Base-by-base conservation (phyloP, 2,113 vertebrate genomes). In the Rhabdornis inornatus region DNA sequence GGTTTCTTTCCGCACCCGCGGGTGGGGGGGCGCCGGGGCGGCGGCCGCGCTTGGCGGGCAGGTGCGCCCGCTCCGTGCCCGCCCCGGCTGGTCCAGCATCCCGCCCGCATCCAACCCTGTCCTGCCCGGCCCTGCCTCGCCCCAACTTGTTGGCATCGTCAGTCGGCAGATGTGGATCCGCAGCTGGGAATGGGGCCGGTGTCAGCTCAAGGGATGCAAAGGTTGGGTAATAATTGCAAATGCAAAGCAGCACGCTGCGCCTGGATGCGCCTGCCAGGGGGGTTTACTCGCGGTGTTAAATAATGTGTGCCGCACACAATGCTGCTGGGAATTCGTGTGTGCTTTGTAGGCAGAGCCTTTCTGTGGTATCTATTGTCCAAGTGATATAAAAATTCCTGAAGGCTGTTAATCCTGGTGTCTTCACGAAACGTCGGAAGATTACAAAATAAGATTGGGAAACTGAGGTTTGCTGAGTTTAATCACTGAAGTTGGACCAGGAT, bases 201-300 rank as follows among this genome's bases (percentile, higher is more conserved):
- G 2, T 15, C 23, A 0, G 82, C 52, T 23, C 15, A 0, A 39
- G 86, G 70, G 2, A 2, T 10, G 75, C 35, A 1, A 13, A 49
- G 79, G 61, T 5, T 66, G 89, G 65, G 56, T 5, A 3, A 6
- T 6, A 4, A 39, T 4, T 8, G 85, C 33, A 2, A 5, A 21
- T 11, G 91, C 64, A 2, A 4, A 65, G 80, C 90, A 2, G 35
- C 2, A 68, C 11, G 53, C 78, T 2, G 82, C 12, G 79, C 52
- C 86, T 8, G 17, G 42, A 5, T 27, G 80, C 42, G 47, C 8
- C 80, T 42, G 76, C 39, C 71, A 1, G 57, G 1, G 80, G 2
- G 13, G 16, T 49, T 25, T 22, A n/a, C 61, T 44, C 6, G 79
- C 83, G 5, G 70, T 52, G 53, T 60, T 63, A 47, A 56, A 23